Evolutionary conservation across 2,113 vertebrate genomes (phyloP).

Genomic region (Planiliza haematocheilus): DNA sequence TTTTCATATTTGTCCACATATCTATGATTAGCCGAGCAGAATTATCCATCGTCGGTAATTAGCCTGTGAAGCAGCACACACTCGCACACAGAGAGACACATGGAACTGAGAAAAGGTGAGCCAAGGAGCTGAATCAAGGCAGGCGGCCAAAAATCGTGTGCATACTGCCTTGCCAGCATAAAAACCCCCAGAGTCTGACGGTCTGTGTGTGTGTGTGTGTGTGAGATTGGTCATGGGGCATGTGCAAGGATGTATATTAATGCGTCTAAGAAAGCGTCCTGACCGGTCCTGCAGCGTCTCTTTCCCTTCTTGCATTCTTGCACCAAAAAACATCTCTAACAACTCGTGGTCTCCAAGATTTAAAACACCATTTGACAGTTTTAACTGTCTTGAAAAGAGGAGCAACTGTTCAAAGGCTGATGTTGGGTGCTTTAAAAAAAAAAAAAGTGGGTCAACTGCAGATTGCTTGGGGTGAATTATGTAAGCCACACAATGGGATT

Average conservation of each 20-base stretch:
- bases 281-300: background rate
- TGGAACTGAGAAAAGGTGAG: constrained; percentile 47
- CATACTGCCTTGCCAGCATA: constrained; percentile 51
- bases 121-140: constrained; percentile 57
- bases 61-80: constrained; percentile 5
- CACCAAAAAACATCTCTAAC: background rate
- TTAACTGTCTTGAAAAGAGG: constrained; percentile 12
- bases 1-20: constrained; percentile 28
- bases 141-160: constrained; percentile 51
- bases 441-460: constrained; percentile 77
- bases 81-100: constrained; percentile 24
- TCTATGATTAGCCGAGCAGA: constrained; percentile 41
- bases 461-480: constrained; percentile 79
- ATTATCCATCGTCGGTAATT: constrained; percentile 43
- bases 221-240: constrained; percentile 44
- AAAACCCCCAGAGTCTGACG: constrained; percentile 51
- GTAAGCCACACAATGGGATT: constrained; percentile 81
- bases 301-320: background rate
- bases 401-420: constrained; percentile 38
- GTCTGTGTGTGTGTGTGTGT: constrained; percentile 30
- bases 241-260: constrained; percentile 11
- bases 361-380: constrained; percentile 5
- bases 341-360: background rate
- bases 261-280: constrained; percentile 4
- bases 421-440: constrained; percentile 25